These are phyloP conservation scores for Pseudochaenichthys georgianus DNA, from an alignment of 2,797 vertebrate species.

Conservation along the genomic window DNA sequence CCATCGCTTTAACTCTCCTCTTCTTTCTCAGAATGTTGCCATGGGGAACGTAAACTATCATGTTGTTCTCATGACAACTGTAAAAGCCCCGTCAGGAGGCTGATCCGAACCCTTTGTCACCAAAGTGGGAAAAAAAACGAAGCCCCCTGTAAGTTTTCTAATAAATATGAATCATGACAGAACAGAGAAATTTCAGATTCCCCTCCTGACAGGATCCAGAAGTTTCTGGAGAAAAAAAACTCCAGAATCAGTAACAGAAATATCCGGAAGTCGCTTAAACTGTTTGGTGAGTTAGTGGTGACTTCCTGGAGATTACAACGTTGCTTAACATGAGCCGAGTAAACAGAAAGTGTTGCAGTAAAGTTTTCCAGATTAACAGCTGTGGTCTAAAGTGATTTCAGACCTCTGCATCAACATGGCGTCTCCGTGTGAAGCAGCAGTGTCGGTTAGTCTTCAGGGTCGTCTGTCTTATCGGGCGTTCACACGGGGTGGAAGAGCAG, in stretches of 20 bases:
- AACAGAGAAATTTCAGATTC: not conserved
- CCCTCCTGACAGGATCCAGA: conserved; percentile 1
- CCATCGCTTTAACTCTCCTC: conserved; percentile 8
- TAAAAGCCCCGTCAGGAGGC: not conserved
- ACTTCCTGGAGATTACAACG: conserved; percentile 19
- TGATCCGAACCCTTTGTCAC: not conserved
- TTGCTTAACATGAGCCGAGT: conserved; percentile 8
- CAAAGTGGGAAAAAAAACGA: not conserved
- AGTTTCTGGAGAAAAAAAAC: not conserved
- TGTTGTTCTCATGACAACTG: conserved; percentile 10
- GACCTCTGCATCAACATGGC: conserved; percentile 10
- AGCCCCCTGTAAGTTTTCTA: not conserved
- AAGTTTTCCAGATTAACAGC: not conserved
- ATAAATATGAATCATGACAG: conserved; percentile 21
- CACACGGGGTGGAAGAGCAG: conserved; percentile 94
- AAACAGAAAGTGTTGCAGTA: conserved; percentile 30
- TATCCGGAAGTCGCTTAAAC: conserved; percentile 4
- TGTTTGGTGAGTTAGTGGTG: not conserved
- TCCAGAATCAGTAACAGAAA: conserved; percentile 40
- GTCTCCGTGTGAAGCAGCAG: conserved; percentile 5
- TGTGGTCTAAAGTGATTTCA: conserved; percentile 6
- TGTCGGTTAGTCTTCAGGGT: not conserved
- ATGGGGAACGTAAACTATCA: not conserved
- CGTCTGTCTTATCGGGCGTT: conserved; percentile 2
- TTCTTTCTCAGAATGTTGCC: not conserved